Evolutionary conservation across 2,113 vertebrate species (phyloP).

Genomic region (Petrocephalus microphthalmus): DNA sequence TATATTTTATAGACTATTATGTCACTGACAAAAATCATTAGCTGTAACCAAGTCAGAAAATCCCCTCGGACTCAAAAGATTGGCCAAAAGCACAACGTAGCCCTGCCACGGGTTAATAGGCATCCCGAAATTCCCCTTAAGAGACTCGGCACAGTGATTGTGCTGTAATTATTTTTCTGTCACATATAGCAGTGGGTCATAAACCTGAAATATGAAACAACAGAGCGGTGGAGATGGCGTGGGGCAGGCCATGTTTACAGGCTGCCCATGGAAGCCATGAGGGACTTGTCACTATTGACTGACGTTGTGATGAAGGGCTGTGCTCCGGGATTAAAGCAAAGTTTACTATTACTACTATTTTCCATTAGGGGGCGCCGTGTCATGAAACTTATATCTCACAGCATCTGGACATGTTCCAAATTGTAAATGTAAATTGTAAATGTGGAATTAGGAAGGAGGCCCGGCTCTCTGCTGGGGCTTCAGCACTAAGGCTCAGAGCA

Average conservation of each 20-base stretch:
- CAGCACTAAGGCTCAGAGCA: background rate
- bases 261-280: background rate
- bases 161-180: conserved; percentile 1
- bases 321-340: conserved; percentile 10
- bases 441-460: background rate
- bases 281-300: background rate
- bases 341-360: background rate
- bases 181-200: background rate
- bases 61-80: background rate
- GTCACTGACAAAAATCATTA: background rate
- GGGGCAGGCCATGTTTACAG: background rate
- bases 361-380: background rate
- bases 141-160: background rate
- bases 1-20: background rate
- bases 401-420: background rate
- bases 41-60: background rate
- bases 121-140: background rate
- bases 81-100: background rate
- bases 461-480: background rate
- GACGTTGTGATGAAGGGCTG: conserved; percentile 10
- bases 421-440: background rate
- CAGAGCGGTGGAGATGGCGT: background rate
- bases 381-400: background rate
- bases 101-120: background rate
- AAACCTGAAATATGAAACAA: conserved; percentile 13